Evolutionary conservation across 1,140 invertebrate genomes (phyloP), one percentile per base, ranked within the genome.

Genomic region (Zaprionus ornatus): DNA sequence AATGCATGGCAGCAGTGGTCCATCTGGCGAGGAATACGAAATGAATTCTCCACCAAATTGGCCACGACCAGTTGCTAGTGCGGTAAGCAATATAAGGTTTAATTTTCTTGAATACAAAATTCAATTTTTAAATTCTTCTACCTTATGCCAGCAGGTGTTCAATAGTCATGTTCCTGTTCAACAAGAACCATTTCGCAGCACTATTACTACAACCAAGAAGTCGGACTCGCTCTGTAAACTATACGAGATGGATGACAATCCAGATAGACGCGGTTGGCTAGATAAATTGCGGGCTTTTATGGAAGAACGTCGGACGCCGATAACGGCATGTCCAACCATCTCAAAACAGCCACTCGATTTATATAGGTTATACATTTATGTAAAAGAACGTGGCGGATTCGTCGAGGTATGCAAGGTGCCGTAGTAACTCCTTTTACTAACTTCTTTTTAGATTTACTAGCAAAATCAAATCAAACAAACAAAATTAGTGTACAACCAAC

Each of bases 281-380:
- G 98, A 99, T 93, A 97, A 98, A 92, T 94, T 99, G 80, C 95
- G 99, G 68, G 95, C 95, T 66, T 99, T 98, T 93, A 98, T 99
- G 96, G 98, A 99, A 93, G 97, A 98, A 90, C 94, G 97, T 79
- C 96, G 97, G 80, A 97, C 97, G 74, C 97, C 98, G 52, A 97
- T 99, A 80, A 97, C 97, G 66, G 96, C 97, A 80, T 98, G 98
- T 94, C 99, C 99, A 52, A 98, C 97, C 84, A 99, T 99, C 93
- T 98, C 97, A 93, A 99, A 99, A 95, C 98, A 99, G 94, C 98
- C 98, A 88, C 95, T 99, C 84, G 99, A 99, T 96, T 96, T 99
- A 82, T 99, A 98, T 95, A 95, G 97, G 90, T 96, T 99, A 82
- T 99, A 99, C 93, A 94, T 97, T 93, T 96, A 96, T 93, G 98